Conservation (phyloP, 2,888 invertebrate genomes). For the Cataglyphis cursor region DNA sequence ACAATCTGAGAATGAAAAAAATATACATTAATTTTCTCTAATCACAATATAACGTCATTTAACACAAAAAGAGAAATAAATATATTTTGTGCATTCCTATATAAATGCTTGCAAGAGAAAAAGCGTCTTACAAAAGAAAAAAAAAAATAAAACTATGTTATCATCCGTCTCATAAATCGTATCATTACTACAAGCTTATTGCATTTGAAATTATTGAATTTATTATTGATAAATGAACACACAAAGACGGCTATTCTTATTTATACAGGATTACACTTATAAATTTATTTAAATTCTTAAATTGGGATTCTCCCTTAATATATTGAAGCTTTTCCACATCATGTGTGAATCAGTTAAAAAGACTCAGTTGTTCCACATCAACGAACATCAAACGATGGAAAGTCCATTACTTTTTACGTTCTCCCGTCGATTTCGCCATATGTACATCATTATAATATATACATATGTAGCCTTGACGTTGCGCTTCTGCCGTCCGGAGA, state of each 20-base stretch:
- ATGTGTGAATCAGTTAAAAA: not conserved
- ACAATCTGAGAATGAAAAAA: not conserved
- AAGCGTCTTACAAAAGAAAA: not conserved
- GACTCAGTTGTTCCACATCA: not conserved
- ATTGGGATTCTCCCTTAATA: not conserved
- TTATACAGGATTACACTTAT: not conserved
- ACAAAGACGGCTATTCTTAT: not conserved
- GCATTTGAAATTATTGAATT: slow-evolving; percentile 5
- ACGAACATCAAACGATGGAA: slow-evolving; percentile 4
- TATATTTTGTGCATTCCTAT: not conserved
- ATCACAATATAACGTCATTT: not conserved
- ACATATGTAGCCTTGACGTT: slow-evolving; percentile 35
- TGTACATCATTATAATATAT: slow-evolving; percentile 9
- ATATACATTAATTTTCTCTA: slow-evolving; percentile 4
- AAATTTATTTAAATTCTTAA: not conserved
- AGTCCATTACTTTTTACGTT: slow-evolving; percentile 2
- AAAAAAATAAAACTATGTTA: not conserved
- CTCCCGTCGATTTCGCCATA: slow-evolving; percentile 23
- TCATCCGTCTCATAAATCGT: not conserved
- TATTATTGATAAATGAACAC: not conserved
- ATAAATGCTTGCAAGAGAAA: not conserved
- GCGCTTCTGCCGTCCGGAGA: not conserved
- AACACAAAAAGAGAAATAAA: not conserved
- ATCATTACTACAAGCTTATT: not conserved
- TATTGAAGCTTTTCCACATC: not conserved